Percentiles rank a stretch among this genome's conserved stretches.
phyloP scores from a whole-genome alignment of 2,113 vertebrate species.

The Cichladusa arquata region DNA sequence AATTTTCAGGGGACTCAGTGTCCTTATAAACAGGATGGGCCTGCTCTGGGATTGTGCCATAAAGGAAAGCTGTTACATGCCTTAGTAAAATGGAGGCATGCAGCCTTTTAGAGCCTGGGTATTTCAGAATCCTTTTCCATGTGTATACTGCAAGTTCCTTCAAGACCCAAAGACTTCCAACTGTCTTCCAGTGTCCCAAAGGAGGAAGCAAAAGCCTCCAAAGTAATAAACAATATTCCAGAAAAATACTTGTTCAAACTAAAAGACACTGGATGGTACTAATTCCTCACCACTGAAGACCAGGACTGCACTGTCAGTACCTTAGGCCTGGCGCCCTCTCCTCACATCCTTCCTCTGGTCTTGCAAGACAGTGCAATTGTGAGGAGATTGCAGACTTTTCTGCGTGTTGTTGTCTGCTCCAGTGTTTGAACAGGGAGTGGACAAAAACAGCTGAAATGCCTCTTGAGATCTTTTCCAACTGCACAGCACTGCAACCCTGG shows the following conservation, averaged over 20 bases:
- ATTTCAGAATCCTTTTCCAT: background rate
- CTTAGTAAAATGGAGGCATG: background rate
- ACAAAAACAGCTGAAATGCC: background rate
- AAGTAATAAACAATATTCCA: background rate
- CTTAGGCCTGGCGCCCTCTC: background rate
- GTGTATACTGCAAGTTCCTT: background rate
- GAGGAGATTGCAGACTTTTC: background rate
- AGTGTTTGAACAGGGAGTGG: background rate
- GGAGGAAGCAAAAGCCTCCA: background rate
- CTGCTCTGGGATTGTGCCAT: background rate
- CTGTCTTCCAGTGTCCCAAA: background rate
- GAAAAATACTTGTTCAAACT: background rate
- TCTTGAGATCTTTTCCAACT: background rate
- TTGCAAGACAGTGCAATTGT: background rate
- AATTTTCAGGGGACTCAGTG: background rate
- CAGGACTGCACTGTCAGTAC: background rate
- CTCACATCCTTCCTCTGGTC: background rate
- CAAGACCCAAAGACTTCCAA: background rate
- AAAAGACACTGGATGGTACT: background rate
- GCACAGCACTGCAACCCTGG: background rate
- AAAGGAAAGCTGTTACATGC: background rate
- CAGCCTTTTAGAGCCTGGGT: background rate
- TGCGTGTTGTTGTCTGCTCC: background rate
- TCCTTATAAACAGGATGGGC: background rate
- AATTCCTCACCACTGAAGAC: background rate